Base-by-base conservation (phyloP, 2,888 invertebrate species). In the Orthosia gracilis region DNA sequence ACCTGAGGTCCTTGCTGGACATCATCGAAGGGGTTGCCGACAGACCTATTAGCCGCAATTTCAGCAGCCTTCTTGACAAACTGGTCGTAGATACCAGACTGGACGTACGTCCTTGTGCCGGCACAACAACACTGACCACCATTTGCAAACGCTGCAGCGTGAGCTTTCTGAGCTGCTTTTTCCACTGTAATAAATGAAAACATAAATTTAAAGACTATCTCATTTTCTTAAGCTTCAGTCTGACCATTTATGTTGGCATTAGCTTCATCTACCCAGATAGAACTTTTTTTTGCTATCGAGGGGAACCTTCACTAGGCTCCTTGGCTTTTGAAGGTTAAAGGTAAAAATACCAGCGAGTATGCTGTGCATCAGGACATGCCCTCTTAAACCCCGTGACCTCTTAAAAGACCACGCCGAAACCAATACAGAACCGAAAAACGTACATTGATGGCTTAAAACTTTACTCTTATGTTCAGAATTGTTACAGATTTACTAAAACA, bases 61-160 rank as follows among this genome's bases (percentile, higher is more conserved):
- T 97, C 97, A 0, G 97, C 97, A 0, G 98, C 97, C 87, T 97
- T 97, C 78, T 97, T 96, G 0, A 99, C 98, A 91, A 99, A 99
- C 87, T 97, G 97, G 82, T 99, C 98, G 91, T 99, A 99, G 85
- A 99, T 98, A 18, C 97, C 97, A 54, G 98, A 97, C 79, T 99
- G 98, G 0, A 99, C 99, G 90, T 98, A 99, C 0, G 99, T 99
- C 68, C 99, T 97, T 0, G 99, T 98, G 13, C 98, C 99, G 4
- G 99, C 99, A 62, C 94, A 95, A 78, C 96, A 96, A 76, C 95
- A 94, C 69, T 96, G 96, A 0, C 96, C 96, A 21, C 90, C 94
- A 76, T 96, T 96, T 0, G 94, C 93, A 26, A 96, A 96, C 0
- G 95, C 96, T 3, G 96, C 95, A 0, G 93, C 94, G 59, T 95